These are phyloP conservation scores for Rana temporaria DNA, from an alignment of 2,113 vertebrate species.

Conservation along the genomic window DNA sequence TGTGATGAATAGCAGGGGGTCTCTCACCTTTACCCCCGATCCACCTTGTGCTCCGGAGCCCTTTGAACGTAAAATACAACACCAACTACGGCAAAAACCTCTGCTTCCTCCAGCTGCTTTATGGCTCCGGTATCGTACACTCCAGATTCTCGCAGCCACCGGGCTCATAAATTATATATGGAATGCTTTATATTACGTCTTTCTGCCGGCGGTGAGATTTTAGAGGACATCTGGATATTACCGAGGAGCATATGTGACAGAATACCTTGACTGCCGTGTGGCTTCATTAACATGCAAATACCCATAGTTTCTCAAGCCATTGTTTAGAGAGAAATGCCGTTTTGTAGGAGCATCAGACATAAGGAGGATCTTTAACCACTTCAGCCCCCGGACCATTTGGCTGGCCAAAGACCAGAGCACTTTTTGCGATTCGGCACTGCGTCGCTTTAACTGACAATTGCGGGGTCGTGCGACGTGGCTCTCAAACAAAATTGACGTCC, in stretches of 20 bases:
- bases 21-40: too few relatives aligned
- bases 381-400: too few relatives aligned
- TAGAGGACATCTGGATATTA: constrained; percentile 39
- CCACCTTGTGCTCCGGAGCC: background rate
- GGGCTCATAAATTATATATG: constrained; percentile 20
- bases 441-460: too few relatives aligned
- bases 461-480: too few relatives aligned
- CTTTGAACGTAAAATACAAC: constrained; percentile 11
- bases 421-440: too few relatives aligned
- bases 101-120: background rate
- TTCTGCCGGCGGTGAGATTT: constrained; percentile 14
- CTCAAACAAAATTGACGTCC: too few relatives aligned
- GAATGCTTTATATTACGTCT: constrained; percentile 33
- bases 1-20: too few relatives aligned
- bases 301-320: background rate
- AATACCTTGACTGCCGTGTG: constrained; percentile 7
- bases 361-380: too few relatives aligned
- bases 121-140: background rate
- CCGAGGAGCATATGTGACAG: constrained; percentile 9
- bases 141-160: constrained; percentile 3
- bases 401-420: too few relatives aligned
- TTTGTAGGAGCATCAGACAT: too few relatives aligned
- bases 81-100: background rate
- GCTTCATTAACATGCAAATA: constrained; percentile 25
- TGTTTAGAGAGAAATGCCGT: constrained; percentile 1